phyloP scores from a whole-genome alignment of 2,113 vertebrate species.

The Rhinolophus sinicus region DNA sequence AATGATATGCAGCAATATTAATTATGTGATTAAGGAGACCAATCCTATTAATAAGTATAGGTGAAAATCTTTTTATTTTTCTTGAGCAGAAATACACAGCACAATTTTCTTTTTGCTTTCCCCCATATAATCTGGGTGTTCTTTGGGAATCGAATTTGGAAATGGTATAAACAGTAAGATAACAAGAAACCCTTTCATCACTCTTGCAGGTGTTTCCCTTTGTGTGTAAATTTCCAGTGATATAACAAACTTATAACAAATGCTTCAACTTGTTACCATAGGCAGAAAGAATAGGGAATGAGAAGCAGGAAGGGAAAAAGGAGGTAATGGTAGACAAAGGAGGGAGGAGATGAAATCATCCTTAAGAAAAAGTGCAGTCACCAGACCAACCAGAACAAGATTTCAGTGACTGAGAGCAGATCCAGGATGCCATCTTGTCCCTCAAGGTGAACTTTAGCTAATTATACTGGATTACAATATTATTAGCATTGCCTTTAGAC shows the following conservation, averaged over 20 bases:
- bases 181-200: slow-evolving; percentile 85
- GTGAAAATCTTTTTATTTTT: slow-evolving; percentile 64
- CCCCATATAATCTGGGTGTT: slow-evolving; percentile 58
- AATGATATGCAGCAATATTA: slow-evolving; percentile 63
- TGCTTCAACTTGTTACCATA: slow-evolving; percentile 45
- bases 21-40: slow-evolving; percentile 69
- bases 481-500: too few relatives aligned
- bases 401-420: too few relatives aligned
- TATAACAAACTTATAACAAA: slow-evolving; percentile 80
- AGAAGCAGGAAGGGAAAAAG: too few relatives aligned
- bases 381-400: too few relatives aligned
- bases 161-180: slow-evolving; percentile 81
- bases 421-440: too few relatives aligned
- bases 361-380: too few relatives aligned
- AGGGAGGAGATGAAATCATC: too few relatives aligned
- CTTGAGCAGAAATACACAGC: slow-evolving; percentile 73
- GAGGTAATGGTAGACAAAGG: too few relatives aligned
- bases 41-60: slow-evolving; percentile 69
- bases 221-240: slow-evolving; percentile 81
- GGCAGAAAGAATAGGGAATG: too few relatives aligned
- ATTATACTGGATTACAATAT: too few relatives aligned
- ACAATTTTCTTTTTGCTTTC: slow-evolving; percentile 71
- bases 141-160: slow-evolving; percentile 80
- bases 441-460: too few relatives aligned
- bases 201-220: slow-evolving; percentile 75